Conservation (phyloP, 2,113 vertebrate genomes). For the Okapia johnstoni region DNA sequence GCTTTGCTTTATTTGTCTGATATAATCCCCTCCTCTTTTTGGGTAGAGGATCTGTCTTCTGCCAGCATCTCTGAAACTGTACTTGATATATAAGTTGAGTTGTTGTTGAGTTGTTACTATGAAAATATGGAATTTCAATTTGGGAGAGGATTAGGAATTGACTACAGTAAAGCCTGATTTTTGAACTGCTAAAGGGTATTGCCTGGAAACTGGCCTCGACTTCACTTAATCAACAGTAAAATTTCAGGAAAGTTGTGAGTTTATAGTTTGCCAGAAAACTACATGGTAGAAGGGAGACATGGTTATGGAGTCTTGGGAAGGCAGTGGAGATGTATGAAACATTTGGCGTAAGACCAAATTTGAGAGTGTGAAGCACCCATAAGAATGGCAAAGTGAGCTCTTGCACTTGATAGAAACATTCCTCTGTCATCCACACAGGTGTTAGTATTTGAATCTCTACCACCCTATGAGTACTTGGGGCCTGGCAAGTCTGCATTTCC, state of each 20-base stretch:
- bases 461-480: neutral
- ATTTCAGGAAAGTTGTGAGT: neutral
- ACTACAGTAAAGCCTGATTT: neutral
- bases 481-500: neutral
- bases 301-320: neutral
- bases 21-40: neutral
- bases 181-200: neutral
- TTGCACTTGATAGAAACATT: neutral
- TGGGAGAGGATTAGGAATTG: neutral
- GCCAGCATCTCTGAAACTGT: too few species aligned
- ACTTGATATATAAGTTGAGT: neutral
- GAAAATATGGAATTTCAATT: neutral
- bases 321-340: neutral
- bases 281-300: neutral
- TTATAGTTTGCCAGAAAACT: neutral
- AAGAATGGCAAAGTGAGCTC: neutral
- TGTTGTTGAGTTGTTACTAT: neutral
- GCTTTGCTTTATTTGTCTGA: neutral
- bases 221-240: neutral
- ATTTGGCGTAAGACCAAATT: neutral
- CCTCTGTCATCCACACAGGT: neutral
- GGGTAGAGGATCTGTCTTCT: too few species aligned
- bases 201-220: neutral
- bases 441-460: neutral
- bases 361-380: neutral